Evolutionary conservation across 2,888 invertebrate genomes (phyloP), one percentile per base, ranked within the genome.

Genomic region (Drosophila fungiperda): DNA sequence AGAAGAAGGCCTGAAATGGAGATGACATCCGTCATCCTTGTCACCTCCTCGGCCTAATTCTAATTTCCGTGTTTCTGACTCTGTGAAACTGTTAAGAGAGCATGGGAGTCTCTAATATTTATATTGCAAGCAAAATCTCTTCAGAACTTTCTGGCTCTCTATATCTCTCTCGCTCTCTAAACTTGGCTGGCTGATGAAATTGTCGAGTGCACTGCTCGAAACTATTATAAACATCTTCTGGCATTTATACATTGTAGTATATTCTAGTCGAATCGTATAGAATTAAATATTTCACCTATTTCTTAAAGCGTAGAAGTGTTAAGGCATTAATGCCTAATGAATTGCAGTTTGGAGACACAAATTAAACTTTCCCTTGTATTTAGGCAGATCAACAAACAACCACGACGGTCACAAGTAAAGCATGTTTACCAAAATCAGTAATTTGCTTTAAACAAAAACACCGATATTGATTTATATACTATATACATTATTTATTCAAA

Each of bases 31-130:
- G 83, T 77, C 58, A 90, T 52, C 3, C 81, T 63, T 17, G 73
- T 32, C 70, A 87, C 53, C 60, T 92, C 92, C 72, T 90, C 85
- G 12, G 90, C 91, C 78, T 26, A 26, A 92, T 92, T 60, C 68
- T 2, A 75, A 70, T 62, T 49, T 82, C 63, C 17, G 45, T 23
- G 55, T 50, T 40, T 49, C 71, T 67, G 45, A 8, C 3, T 66
- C 33, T 62, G 49, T 60, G 52, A 3, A 60, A 83, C 62, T 88
- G 80, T 45, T 55, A 53, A 49, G 35, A 49, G 42, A 45, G 53
- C 40, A 3, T 23, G n/a, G 6, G 1, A 48, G 6, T 52, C 49
- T 7, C 68, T 33, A 64, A 68, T 81, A 73, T 89, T 87, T 86
- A 86, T 89, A 83, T 66, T 20, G 5, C 32, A 11, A 7, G 20